Evolutionary conservation across 2,797 vertebrate species (phyloP), one percentile per base, ranked within the genome.

Genomic region (Anabas testudineus): DNA sequence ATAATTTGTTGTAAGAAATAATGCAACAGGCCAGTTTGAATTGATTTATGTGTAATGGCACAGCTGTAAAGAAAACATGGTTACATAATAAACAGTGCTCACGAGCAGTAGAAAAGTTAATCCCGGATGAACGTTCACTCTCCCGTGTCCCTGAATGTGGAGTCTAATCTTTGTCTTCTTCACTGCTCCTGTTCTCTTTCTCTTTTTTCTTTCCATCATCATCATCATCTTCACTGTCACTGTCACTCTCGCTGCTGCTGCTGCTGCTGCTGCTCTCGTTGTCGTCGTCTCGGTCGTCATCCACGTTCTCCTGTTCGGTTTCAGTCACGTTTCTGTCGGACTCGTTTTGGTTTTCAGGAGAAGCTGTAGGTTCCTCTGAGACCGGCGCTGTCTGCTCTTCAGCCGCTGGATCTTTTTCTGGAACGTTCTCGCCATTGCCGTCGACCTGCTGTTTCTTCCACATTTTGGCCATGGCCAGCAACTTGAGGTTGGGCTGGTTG

Each of bases 401-500:
- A 0, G 16, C 47, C 2, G 0, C 1, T 0, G 24, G 7, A 32
- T 12, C 8, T 0, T 55, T 46, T 15, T 84, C 74, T 5, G 51
- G 53, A 46, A 0, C 15, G 6, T 53, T 54, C 24, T 94, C 92
- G 19, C 93, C 91, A 0, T 69, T 56, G 0, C 74, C 41, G 10
- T 94, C 92, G 7, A 43, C 9, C 81, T 97, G 96, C 87, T 98
- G 95, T 77, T 95, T 98, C 92, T 99, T 99, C 98, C 98, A 99
- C 86, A 99, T 96, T 85, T 98, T 99, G 59, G 97, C 98, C 97
- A 99, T 99, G 46, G 98, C 97, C 60, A 99, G 94, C 57, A 99
- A 94, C 69, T 98, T 99, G 90, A 99, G 97, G 86, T 99, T 99
- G 68, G 98, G 98, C 72, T 98, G 98, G 90, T 99, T 99, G 78